These are phyloP conservation scores for Sebastes fasciatus DNA, from an alignment of 2,113 vertebrate genomes.

Conservation along the genomic window DNA sequence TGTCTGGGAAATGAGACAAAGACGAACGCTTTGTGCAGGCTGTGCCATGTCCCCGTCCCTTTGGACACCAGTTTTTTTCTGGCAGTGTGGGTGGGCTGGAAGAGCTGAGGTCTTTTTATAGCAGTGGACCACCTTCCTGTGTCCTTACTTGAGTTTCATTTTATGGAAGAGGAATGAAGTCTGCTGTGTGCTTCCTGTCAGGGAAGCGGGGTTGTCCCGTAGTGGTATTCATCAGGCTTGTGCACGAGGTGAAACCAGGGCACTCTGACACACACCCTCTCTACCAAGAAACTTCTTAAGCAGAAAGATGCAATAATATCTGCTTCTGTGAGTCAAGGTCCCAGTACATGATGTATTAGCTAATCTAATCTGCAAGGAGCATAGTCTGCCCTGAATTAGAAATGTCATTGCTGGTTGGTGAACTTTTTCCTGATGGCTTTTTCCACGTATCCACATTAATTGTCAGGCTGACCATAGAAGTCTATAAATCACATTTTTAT, in stretches of 20 bases:
- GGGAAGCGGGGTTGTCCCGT: background rate
- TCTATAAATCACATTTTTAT: background rate
- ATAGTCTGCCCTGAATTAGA: slow-evolving; percentile 26
- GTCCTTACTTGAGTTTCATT: slow-evolving; percentile 28
- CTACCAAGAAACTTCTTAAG: slow-evolving; percentile 38
- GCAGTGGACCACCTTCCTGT: slow-evolving; percentile 31
- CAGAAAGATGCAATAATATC: slow-evolving; percentile 15
- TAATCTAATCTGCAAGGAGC: slow-evolving; percentile 51
- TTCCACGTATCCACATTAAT: background rate
- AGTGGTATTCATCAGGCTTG: slow-evolving; percentile 25
- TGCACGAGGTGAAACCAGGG: slow-evolving; percentile 23
- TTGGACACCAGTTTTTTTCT: slow-evolving; percentile 34
- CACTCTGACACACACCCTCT: slow-evolving; percentile 39
- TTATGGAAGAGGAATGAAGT: slow-evolving; percentile 38
- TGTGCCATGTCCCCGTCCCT: slow-evolving; percentile 18
- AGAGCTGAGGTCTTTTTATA: slow-evolving; percentile 38
- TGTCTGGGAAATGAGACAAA: slow-evolving; percentile 62
- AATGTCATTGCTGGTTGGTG: slow-evolving; percentile 6
- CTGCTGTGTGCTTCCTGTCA: slow-evolving; percentile 20
- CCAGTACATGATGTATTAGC: slow-evolving; percentile 21
- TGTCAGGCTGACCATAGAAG: background rate
- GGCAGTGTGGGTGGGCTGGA: slow-evolving; percentile 40
- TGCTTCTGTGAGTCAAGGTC: slow-evolving; percentile 42
- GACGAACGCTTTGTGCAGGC: slow-evolving; percentile 18
- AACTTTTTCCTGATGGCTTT: background rate